Percentiles rank a stretch among this genome's conserved stretches.
Conservation (phyloP, 2,888 invertebrate species). For the Linnaemya vulpina region DNA sequence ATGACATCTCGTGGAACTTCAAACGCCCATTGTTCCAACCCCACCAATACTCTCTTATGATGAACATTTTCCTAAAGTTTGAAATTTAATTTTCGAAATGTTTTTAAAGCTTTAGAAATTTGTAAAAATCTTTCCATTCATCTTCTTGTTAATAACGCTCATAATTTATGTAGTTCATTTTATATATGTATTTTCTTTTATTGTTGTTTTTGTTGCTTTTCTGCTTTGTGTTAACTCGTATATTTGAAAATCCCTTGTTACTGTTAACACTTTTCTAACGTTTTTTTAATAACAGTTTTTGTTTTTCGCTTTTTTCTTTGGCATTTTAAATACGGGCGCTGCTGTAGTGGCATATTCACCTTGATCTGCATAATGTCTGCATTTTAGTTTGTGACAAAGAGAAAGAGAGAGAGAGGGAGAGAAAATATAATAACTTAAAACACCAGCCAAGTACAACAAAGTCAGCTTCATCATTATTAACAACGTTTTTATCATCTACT, state of each 20-base stretch:
- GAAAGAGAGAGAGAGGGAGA: neutral
- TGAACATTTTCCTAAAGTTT: no score
- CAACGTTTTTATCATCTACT: constrained; percentile 6
- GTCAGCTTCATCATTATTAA: constrained; percentile 29
- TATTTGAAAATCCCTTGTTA: constrained; percentile 9
- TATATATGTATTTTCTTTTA: no score
- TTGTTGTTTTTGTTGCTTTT: neutral
- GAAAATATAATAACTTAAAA: neutral
- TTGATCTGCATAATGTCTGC: constrained; percentile 70
- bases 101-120: neutral
- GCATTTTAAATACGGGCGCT: constrained; percentile 6
- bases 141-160: neutral
- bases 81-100: neutral
- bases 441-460: constrained; percentile 16
- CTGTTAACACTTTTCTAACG: constrained; percentile 56
- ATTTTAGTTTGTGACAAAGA: constrained; percentile 25
- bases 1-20: no score
- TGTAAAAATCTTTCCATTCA: neutral
- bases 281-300: constrained; percentile 3
- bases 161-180: constrained; percentile 10
- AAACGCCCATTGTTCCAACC: no score
- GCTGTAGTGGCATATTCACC: constrained; percentile 52
- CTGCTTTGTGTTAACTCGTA: constrained; percentile 8
- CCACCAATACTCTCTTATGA: no score
- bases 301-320: neutral